Percentiles rank a stretch among this genome's conserved stretches.
These are phyloP conservation scores for Meta bourneti DNA, from an alignment of 2,888 invertebrate species.

Conservation along the genomic window DNA sequence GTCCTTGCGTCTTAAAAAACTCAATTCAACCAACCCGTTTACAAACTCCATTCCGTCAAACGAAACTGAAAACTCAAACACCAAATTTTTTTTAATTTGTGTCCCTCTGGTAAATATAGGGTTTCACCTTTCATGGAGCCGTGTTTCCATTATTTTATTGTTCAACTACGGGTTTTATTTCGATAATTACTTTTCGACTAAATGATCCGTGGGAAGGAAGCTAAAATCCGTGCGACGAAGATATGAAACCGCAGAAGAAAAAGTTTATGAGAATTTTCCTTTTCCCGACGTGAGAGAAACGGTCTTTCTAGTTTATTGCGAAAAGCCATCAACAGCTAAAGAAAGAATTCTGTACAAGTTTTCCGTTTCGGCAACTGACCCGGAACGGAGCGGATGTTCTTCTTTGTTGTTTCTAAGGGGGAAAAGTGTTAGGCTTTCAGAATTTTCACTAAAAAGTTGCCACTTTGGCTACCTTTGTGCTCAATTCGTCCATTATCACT, in stretches of 20 bases:
- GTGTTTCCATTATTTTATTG: too few species aligned
- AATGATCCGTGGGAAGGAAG: not conserved
- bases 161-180: too few species aligned
- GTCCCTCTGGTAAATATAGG: too few species aligned
- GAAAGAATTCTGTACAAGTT: constrained; percentile 28
- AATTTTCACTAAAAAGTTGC: not conserved
- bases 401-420: not conserved
- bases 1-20: too few species aligned
- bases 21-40: too few species aligned
- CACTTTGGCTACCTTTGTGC: not conserved
- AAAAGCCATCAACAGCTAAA: constrained; percentile 22
- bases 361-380: constrained; percentile 53
- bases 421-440: not conserved
- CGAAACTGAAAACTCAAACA: too few species aligned
- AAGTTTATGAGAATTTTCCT: constrained; percentile 1
- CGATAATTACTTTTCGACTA: not conserved
- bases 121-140: too few species aligned
- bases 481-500: not conserved
- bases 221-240: not conserved
- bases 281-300: not conserved
- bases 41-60: too few species aligned
- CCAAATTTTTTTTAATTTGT: too few species aligned
- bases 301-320: constrained; percentile 10
- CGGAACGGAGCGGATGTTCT: constrained; percentile 61
- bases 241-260: constrained; percentile 14